Percentiles rank a stretch among this genome's conserved stretches.
Conservation (phyloP, 2,113 vertebrate genomes). For the Laterallus jamaicensis region DNA sequence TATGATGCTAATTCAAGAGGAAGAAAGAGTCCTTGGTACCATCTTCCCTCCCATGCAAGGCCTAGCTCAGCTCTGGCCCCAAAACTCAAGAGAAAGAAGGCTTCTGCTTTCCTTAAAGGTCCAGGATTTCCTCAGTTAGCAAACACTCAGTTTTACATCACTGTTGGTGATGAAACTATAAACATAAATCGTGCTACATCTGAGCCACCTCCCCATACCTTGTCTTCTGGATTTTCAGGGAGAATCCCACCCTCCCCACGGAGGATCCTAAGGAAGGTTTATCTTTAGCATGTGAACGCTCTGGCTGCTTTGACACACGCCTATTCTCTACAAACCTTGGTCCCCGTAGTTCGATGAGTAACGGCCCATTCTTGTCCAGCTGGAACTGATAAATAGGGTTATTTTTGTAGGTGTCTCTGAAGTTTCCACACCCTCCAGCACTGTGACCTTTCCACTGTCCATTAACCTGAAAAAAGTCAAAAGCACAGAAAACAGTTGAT, state of each 20-base stretch:
- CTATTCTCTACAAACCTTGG: slow-evolving; percentile 84
- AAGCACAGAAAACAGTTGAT: not conserved
- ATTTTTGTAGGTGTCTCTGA: slow-evolving; percentile 91
- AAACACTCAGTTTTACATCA: not conserved
- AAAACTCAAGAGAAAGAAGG: not conserved
- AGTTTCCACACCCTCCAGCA: slow-evolving; percentile 96
- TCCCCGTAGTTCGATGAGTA: slow-evolving; percentile 93
- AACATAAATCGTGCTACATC: not conserved
- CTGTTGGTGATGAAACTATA: not conserved
- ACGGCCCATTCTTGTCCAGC: slow-evolving; percentile 87
- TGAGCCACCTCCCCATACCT: not conserved
- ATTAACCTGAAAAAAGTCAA: slow-evolving; percentile 80
- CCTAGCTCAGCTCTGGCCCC: not conserved
- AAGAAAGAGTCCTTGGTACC: not conserved
- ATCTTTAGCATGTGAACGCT: not conserved
- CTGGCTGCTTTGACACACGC: not conserved
- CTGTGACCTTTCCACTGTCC: slow-evolving; percentile 93
- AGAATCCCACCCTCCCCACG: not conserved
- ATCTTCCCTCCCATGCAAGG: not conserved
- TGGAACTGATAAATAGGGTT: slow-evolving; percentile 96
- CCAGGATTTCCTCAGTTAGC: not conserved
- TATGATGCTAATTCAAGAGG: not conserved
- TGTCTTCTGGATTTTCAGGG: not conserved
- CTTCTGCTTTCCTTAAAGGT: not conserved
- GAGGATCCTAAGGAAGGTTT: not conserved